Evolutionary conservation across 1,140 invertebrate species (phyloP), one percentile per base, ranked within the genome.

Genomic region (Monomorium pharaonis): DNA sequence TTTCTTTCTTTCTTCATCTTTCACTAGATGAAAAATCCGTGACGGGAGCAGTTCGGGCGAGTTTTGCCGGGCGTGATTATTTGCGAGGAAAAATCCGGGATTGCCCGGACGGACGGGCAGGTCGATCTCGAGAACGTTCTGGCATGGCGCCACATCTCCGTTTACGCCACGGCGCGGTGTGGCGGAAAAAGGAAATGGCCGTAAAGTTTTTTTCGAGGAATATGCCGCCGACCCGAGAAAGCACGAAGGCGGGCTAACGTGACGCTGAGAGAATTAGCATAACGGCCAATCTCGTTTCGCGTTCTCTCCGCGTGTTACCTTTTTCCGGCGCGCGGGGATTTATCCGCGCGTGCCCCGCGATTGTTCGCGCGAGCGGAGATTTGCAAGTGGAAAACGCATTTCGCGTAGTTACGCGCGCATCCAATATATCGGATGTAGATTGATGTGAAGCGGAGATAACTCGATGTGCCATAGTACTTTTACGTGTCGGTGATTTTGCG

Each of bases 171-270:
- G 33, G 14, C 49, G 30, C 63, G 77, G 47, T 33, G 47, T 81
- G 77, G 49, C 65, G 78, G 78, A 81, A 81, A 72, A 83, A 83
- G 67, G 78, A 72, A 83, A 74, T 74, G 67, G 78, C 78, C 78
- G 78, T 72, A 74, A 74, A 83, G 51, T 70, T 83, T 83, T 65
- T 58, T 72, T 47, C 24, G 77, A 72, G 65, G 37, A 81, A 72
- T 81, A 65, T 30, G 63, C 77, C 77, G 63, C 65, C 65, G 49
- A 80, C 62, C 44, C 49, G 78, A 69, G 78, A 14, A 51, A 65
- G 49, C 49, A 37, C 37, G 24, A 72, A 56, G 49, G 33, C 47
- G 37, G 14, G 78, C 58, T 83, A 83, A 27, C 51, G 78, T 47
- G 49, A 74, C 67, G 78, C 78, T 30, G 37, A 47, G 24, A 33